Evolutionary conservation across 1,140 invertebrate genomes (phyloP), one percentile per base, ranked within the genome.

Genomic region (Hylyphantes graminicola): DNA sequence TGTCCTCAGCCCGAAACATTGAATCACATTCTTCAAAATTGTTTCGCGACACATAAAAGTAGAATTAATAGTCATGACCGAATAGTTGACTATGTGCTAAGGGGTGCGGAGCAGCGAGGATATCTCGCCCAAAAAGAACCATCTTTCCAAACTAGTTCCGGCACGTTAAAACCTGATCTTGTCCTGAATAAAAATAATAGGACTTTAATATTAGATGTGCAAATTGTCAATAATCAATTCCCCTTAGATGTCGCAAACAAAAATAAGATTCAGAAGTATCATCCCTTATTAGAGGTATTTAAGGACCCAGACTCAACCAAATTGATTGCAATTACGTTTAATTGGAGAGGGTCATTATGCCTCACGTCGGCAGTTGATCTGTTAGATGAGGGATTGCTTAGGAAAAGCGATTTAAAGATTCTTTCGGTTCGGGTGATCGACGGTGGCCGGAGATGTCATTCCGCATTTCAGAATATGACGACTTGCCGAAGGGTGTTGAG

Each of bases 11-110:
- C 67, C 48, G 67, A 70, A 17, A 70, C 67, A 1, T 9, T 70
- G 3, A 70, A 70, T 35, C 67, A 70, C 35, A 70, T 70, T 10
- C 51, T 70, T 12, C 67, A 70, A 50, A 9, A 48, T 10, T 70
- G 67, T 51, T 70, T 50, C 50, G 2, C 10, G 0, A 50, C 48
- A 4, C 67, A 70, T 70, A 13, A 51, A 17, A 4, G n/a, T 50
- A 3, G 67, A 2, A 50, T 70, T 51, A 53, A 1, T 5, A 11
- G 21, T 1, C 67, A 70, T 70, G 5, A 35, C 5, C 11, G 5
- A 1, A 17, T 17, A 3, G 67, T 70, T 12, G 17, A 70, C 11
- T 70, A 48, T 17, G 10, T 70, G 1, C 35, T 5, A 35, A 6
- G 6, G 57, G 64, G 64, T 3, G 64, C 64, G 2, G 64, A 21